Evolutionary conservation across 2,797 vertebrate species (phyloP).

Genomic region (Hemitrygon akajei): DNA sequence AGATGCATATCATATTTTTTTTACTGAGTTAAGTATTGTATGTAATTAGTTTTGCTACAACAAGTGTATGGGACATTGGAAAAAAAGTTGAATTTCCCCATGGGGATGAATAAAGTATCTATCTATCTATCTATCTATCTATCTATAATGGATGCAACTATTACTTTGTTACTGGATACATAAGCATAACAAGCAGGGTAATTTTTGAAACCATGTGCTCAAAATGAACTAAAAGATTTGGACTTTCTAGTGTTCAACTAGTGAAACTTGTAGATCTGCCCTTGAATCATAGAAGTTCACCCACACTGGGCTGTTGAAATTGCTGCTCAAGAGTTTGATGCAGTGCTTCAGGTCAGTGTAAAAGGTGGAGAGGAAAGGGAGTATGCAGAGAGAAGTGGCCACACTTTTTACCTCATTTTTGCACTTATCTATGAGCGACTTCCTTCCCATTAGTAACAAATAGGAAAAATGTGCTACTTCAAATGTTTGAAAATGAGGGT

Average conservation of each 20-base stretch:
- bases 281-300: not conserved
- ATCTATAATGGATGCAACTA: too few species aligned
- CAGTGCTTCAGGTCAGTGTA: too few species aligned
- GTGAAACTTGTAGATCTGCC: not conserved
- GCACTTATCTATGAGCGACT: not conserved
- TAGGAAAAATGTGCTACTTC: not conserved
- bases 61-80: too few species aligned
- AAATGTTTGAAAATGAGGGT: not conserved
- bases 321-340: not conserved
- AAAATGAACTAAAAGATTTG: not conserved
- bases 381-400: not conserved
- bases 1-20: too few species aligned
- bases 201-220: not conserved
- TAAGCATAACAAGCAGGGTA: not conserved
- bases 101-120: too few species aligned
- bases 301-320: not conserved
- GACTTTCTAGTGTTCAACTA: not conserved
- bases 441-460: not conserved
- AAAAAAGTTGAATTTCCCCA: too few species aligned
- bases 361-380: too few species aligned
- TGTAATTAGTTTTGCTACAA: too few species aligned
- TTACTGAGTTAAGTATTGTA: too few species aligned
- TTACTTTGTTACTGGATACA: not conserved
- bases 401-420: too few species aligned
- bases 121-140: too few species aligned